phyloP scores from a whole-genome alignment of 2,888 invertebrate genomes.

The Tetramorium bicarinatum region DNA sequence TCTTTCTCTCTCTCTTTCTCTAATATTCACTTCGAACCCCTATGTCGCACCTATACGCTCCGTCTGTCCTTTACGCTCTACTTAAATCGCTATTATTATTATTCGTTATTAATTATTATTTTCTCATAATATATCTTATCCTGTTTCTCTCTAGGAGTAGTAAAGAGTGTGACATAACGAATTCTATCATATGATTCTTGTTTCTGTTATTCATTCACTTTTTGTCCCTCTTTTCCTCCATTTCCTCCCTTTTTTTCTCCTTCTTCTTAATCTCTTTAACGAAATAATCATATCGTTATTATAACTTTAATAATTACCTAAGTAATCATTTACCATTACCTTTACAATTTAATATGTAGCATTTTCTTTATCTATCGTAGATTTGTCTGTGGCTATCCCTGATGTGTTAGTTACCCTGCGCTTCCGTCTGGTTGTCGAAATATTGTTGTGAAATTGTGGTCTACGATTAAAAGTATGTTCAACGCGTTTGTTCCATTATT shows the following conservation, averaged over 20 bases:
- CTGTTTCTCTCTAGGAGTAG: constrained; percentile 67
- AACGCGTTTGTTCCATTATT: constrained; percentile 66
- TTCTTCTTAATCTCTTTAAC: constrained; percentile 77
- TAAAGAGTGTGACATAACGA: constrained; percentile 74
- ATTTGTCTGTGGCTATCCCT: constrained; percentile 87
- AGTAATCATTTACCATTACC: constrained; percentile 78
- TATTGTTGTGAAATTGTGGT: constrained; percentile 85
- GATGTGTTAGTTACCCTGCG: constrained; percentile 87
- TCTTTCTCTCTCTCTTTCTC: constrained; percentile 62
- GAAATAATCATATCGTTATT: constrained; percentile 83
- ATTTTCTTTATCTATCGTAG: constrained; percentile 85
- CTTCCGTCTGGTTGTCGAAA: constrained; percentile 87
- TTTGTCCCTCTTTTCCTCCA: constrained; percentile 51
- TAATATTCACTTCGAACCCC: constrained; percentile 76
- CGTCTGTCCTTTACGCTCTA: constrained; percentile 73
- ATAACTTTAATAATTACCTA: constrained; percentile 81
- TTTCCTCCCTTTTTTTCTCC: constrained; percentile 63
- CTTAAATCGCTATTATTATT: constrained; percentile 66
- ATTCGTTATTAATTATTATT: constrained; percentile 59
- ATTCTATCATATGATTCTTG: constrained; percentile 64
- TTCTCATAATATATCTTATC: constrained; percentile 74
- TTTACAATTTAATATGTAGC: constrained; percentile 85
- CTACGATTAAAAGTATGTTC: constrained; percentile 79
- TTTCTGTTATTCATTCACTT: constrained; percentile 71
- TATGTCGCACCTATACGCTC: constrained; percentile 72